A percentile compares a stretch with the other conserved stretches of the same genome.
These are phyloP conservation scores for Aspidapion aeneum DNA, from an alignment of 2,888 invertebrate species.

Conservation along the genomic window DNA sequence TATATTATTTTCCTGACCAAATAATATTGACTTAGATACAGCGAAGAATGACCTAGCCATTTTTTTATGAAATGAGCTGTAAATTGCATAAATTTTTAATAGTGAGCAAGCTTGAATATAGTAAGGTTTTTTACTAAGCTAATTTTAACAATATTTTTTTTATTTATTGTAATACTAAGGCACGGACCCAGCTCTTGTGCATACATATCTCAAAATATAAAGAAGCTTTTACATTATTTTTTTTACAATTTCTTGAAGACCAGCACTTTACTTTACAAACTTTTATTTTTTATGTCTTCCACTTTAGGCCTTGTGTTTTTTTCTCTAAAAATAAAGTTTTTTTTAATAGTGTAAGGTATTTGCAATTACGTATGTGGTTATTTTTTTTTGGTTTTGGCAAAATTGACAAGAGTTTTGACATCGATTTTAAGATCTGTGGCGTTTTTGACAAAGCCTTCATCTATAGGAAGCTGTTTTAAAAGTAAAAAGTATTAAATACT, in stretches of 20 bases:
- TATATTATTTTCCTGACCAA: no score
- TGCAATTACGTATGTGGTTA: background rate
- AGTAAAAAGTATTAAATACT: background rate
- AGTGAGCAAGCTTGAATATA: conserved; percentile 47
- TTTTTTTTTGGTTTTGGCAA: background rate
- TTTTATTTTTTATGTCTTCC: background rate
- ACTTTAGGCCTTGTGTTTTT: no score
- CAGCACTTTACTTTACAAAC: background rate
- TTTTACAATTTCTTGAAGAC: background rate
- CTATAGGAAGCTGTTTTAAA: background rate
- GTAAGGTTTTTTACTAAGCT: conserved; percentile 43
- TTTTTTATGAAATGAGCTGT: conserved; percentile 32
- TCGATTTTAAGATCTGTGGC: background rate
- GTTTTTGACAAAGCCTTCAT: background rate
- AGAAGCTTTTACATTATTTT: conserved; percentile 40
- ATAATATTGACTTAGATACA: background rate
- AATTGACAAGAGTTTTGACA: background rate
- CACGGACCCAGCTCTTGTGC: conserved; percentile 51
- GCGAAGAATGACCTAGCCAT: background rate
- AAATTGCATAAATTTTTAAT: conserved; percentile 32
- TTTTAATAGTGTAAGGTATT: background rate
- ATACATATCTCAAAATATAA: conserved; percentile 39
- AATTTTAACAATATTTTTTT: conserved; percentile 48
- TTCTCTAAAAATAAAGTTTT: no score
- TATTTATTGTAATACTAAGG: conserved; percentile 52